Evolutionary conservation across 2,797 vertebrate genomes (phyloP).

Genomic region (Labroides dimidiatus): DNA sequence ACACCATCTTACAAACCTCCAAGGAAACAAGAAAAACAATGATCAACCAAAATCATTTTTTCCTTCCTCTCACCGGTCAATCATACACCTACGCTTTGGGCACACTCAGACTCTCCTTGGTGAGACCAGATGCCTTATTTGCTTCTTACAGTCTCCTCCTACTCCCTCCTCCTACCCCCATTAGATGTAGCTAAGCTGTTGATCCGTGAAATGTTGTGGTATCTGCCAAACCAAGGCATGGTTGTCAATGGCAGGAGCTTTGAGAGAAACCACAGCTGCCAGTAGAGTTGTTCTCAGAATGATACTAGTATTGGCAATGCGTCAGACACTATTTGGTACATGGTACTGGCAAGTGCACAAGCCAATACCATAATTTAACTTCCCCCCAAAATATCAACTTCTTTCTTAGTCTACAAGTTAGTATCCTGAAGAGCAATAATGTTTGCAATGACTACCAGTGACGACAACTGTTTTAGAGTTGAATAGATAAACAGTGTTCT

Average conservation of each 20-base stretch:
- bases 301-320: not conserved
- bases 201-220: constrained; percentile 75
- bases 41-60: constrained; percentile 48
- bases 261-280: constrained; percentile 56
- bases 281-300: not conserved
- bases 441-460: not conserved
- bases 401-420: not conserved
- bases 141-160: constrained; percentile 34
- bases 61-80: constrained; percentile 54
- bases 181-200: constrained; percentile 61
- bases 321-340: no score
- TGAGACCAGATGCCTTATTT: constrained; percentile 69
- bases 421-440: not conserved
- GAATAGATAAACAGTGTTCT: not conserved
- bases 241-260: constrained; percentile 38
- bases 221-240: constrained; percentile 70
- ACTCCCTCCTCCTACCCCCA: constrained; percentile 9
- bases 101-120: constrained; percentile 49
- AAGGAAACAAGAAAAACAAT: constrained; percentile 41
- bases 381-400: not conserved
- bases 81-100: constrained; percentile 56
- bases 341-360: not conserved
- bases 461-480: not conserved
- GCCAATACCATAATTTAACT: not conserved
- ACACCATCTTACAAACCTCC: constrained; percentile 43